phyloP scores from a whole-genome alignment of 2,113 vertebrate genomes.

The Benitochromis conjunctus region DNA sequence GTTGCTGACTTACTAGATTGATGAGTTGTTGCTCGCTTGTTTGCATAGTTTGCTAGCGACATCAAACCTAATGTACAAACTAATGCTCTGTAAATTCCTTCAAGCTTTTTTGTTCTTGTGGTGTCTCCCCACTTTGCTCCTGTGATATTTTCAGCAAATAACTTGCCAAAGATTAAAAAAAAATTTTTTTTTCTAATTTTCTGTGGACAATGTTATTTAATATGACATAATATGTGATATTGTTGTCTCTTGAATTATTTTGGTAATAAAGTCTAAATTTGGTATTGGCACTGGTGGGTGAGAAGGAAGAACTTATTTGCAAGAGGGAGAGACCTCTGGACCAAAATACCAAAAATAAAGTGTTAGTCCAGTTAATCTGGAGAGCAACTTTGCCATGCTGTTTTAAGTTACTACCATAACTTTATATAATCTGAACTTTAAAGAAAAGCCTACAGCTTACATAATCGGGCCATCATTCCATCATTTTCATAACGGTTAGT shows the following conservation, averaged over 20 bases:
- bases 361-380: too few species aligned
- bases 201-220: background rate
- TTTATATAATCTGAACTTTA: background rate
- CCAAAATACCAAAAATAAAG: too few species aligned
- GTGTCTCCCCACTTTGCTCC: background rate
- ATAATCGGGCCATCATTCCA: fast-evolving
- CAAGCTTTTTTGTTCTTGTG: background rate
- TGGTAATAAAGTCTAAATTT: too few species aligned
- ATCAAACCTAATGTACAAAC: background rate
- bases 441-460: background rate
- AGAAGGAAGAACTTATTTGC: too few species aligned
- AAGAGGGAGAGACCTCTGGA: too few species aligned
- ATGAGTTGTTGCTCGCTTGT: background rate
- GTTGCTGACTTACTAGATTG: background rate
- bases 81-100: background rate
- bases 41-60: background rate
- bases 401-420: background rate
- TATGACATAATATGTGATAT: background rate
- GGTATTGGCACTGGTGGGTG: too few species aligned
- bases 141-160: background rate
- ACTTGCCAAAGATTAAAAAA: background rate
- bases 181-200: fast-evolving
- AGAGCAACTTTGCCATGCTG: background rate
- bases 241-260: background rate
- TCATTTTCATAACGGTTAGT: background rate